Evolutionary conservation across 2,113 vertebrate genomes (phyloP).

Genomic region (Thalassarche chlororhynchos): DNA sequence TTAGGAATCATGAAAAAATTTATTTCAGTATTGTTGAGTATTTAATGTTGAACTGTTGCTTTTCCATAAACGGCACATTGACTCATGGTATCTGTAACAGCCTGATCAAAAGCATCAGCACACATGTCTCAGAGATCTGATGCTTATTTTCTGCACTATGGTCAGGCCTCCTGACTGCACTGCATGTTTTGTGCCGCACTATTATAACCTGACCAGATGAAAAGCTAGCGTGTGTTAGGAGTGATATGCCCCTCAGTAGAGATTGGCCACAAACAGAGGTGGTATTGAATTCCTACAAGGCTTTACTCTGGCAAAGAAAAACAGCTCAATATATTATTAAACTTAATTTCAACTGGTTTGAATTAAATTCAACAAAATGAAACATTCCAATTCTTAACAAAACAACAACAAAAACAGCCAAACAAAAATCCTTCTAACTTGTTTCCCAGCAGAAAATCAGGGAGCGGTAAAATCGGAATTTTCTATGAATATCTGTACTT

Average conservation of each 20-base stretch:
- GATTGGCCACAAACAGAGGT: not conserved
- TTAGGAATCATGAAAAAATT: not conserved
- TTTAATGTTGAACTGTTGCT: not conserved
- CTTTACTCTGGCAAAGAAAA: not conserved
- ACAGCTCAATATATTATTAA: not conserved
- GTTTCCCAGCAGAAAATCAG: not conserved
- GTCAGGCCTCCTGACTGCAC: not conserved
- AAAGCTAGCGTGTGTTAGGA: not conserved
- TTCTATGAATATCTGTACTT: not conserved
- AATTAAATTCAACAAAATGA: not conserved
- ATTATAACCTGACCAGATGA: not conserved
- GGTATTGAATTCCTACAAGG: not conserved
- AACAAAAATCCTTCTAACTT: not conserved
- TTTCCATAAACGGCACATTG: not conserved
- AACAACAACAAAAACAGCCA: not conserved
- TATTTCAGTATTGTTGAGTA: not conserved
- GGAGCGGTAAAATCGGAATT: not conserved
- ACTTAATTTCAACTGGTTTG: not conserved
- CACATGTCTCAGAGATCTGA: not conserved
- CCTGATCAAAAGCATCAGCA: not conserved
- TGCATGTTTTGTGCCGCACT: rapidly evolving
- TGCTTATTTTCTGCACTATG: not conserved
- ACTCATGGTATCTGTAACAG: not conserved
- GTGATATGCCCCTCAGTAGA: not conserved
- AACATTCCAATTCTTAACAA: not conserved